Evolutionary conservation across 2,888 invertebrate genomes (phyloP), one percentile per base, ranked within the genome.

Genomic region (Dusona sp.): DNA sequence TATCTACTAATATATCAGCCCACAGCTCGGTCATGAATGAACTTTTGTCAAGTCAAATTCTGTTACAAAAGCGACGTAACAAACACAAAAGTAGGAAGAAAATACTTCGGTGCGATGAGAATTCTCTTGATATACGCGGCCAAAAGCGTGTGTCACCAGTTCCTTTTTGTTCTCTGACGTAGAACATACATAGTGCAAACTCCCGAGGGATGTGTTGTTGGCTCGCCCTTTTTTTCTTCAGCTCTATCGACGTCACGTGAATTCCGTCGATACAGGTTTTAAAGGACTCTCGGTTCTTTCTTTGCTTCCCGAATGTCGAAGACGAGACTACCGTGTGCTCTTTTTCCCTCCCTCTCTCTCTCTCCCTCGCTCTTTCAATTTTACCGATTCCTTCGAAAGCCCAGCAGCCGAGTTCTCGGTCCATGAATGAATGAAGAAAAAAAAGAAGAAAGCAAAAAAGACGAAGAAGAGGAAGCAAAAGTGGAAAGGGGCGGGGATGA

Each of bases 371-470:
- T 90, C 83, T 84, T 88, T 89, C 90, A 90, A 90, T 90, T 90
- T 88, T 86, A 88, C 88, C 90, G 89, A 90, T 89, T 90, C 88
- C 89, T 89, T 89, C 89, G 89, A 89, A 88, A 88, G 87, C 90
- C 75, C 64, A 72, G 42, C 70, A 61, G 64, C 77, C 36, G 57
- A 64, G 64, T 45, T 67, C 70, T 48, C 45, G 61, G 38, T 79
- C 72, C 91, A 91, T 92, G 92, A 92, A 92, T 92, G 92, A 91
- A 90, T 88, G 88, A 89, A 88, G 68, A 3, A 29, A 61, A 29
- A 61, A 61, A 29, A 9, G 22, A 22, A 54, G 54, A 54, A 22
- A 54, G 54, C 54, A 48, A 79, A 65, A 84, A 83, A 68, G 74
- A 68, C 74, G 83, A 79, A 78, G 45, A 75, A 57, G 51, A 25